phyloP scores from a whole-genome alignment of 2,113 vertebrate genomes.

The Corapipo altera region DNA sequence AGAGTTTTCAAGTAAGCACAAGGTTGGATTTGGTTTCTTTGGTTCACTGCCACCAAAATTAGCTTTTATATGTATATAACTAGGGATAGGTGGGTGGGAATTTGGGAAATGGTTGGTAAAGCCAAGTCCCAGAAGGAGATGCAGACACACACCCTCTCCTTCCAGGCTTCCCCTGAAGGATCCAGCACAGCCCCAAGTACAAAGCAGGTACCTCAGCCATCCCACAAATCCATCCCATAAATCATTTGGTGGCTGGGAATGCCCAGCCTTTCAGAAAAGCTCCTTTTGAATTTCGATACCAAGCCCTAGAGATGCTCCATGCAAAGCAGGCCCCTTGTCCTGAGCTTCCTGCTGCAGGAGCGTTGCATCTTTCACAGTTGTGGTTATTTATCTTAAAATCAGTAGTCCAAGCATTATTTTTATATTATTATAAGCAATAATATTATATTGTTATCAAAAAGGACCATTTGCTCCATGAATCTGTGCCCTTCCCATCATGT shows the following conservation, averaged over 20 bases:
- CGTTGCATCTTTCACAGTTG: rapidly evolving
- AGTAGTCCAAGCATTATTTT: not conserved
- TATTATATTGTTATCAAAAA: not conserved
- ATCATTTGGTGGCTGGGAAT: rapidly evolving
- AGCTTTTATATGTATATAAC: rapidly evolving
- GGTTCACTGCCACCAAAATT: not conserved
- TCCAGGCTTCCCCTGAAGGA: not conserved
- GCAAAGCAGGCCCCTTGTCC: not conserved
- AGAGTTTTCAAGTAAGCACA: not conserved
- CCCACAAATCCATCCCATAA: not conserved
- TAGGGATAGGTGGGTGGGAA: not conserved
- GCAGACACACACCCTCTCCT: rapidly evolving
- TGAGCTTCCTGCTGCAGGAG: not conserved
- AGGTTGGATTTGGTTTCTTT: not conserved
- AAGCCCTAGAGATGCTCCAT: rapidly evolving
- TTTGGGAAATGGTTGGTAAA: not conserved
- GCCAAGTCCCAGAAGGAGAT: not conserved
- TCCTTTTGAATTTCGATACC: not conserved
- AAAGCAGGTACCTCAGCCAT: not conserved
- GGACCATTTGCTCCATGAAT: not conserved
- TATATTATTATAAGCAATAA: not conserved
- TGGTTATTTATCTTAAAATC: not conserved
- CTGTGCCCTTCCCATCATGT: rapidly evolving
- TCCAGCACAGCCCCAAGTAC: not conserved
- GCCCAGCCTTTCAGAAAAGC: not conserved